Percentiles rank a stretch among this genome's conserved stretches.
phyloP scores from a whole-genome alignment of 1,140 invertebrate genomes.

The Propsilocerus akamusi region DNA sequence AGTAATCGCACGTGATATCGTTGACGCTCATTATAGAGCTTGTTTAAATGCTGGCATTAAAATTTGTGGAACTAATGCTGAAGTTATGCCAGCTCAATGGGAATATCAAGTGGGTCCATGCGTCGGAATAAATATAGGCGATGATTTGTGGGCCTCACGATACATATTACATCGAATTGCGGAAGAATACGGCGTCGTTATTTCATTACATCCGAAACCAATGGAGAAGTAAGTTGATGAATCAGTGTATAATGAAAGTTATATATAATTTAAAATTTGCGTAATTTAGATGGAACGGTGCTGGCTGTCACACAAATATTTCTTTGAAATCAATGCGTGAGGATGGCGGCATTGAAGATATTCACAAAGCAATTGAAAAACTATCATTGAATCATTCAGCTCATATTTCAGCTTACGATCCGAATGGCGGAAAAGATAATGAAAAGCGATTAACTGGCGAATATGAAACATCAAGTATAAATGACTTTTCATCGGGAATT shows the following conservation, averaged over 20 bases:
- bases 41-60: conserved; percentile 70
- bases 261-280: no score
- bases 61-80: conserved; percentile 68
- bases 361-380: conserved; percentile 47
- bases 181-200: conserved; percentile 55
- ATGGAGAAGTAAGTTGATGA: conserved; percentile 21
- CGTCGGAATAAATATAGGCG: conserved; percentile 56
- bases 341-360: conserved; percentile 36
- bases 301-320: conserved; percentile 67
- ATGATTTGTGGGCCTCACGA: conserved; percentile 68
- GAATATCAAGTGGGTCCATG: conserved; percentile 53
- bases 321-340: conserved; percentile 65
- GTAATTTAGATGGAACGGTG: conserved; percentile 85
- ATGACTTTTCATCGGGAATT: conserved; percentile 58
- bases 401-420: conserved; percentile 74
- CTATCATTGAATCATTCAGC: conserved; percentile 53
- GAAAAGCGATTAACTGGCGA: conserved; percentile 53
- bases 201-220: conserved; percentile 66
- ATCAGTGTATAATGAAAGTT: neutral
- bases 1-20: conserved; percentile 56
- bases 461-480: conserved; percentile 56
- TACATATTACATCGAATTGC: conserved; percentile 63
- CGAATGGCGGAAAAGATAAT: conserved; percentile 53
- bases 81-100: conserved; percentile 74
- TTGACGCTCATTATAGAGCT: conserved; percentile 58